Conservation (phyloP, 1,140 invertebrate species). For the Propsilocerus akamusi region DNA sequence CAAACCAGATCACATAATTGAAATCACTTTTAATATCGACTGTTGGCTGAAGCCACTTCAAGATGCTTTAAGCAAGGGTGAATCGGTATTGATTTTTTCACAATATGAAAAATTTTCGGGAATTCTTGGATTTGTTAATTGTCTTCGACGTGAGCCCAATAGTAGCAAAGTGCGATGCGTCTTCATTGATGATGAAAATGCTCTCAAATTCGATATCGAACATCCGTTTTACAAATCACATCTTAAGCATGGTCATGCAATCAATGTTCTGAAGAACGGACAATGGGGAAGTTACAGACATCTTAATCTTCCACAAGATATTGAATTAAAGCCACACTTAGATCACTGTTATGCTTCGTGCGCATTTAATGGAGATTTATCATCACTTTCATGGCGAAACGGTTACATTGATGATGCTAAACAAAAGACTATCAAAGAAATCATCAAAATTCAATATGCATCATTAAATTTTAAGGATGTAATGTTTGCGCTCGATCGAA, state of each 20-base stretch:
- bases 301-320: conserved; percentile 15
- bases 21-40: neutral
- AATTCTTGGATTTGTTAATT: neutral
- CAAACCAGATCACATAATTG: neutral
- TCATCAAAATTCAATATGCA: neutral
- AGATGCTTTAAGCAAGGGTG: neutral
- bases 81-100: neutral
- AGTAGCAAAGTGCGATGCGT: neutral
- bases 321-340: neutral
- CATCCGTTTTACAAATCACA: conserved; percentile 30
- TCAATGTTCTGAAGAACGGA: conserved; percentile 56
- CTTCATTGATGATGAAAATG: neutral
- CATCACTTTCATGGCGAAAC: neutral
- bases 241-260: conserved; percentile 46
- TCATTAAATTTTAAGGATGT: neutral
- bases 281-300: conserved; percentile 68
- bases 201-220: neutral
- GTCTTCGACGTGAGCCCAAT: neutral
- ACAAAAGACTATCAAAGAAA: neutral
- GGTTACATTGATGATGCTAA: neutral
- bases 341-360: neutral
- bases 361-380: neutral
- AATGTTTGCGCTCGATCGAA: neutral
- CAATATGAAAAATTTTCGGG: neutral
- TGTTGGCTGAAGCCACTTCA: neutral